A percentile compares a stretch with the other conserved stretches of the same genome.
Conservation (phyloP, 2,888 invertebrate species). For the Polydrusus pterygomalis region DNA sequence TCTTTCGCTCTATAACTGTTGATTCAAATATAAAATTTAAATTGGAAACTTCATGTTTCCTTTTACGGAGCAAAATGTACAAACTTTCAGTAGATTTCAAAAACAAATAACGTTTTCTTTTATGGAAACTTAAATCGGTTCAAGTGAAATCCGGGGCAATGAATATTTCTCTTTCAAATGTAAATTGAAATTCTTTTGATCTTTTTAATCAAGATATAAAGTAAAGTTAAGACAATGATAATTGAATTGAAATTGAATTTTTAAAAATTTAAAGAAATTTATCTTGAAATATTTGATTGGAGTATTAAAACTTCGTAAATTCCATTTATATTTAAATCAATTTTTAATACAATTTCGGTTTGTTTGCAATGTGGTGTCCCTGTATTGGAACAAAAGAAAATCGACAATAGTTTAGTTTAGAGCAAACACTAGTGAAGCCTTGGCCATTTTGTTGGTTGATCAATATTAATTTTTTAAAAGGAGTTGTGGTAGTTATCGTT, state of each 20-base stretch:
- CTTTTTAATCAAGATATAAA: slow-evolving; percentile 22
- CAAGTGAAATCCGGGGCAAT: slow-evolving; percentile 59
- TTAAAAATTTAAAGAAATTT: slow-evolving; percentile 6
- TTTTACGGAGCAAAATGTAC: slow-evolving; percentile 13
- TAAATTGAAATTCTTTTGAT: slow-evolving; percentile 20
- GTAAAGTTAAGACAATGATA: slow-evolving; percentile 19
- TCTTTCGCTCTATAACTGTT: background rate
- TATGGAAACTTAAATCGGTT: slow-evolving; percentile 60
- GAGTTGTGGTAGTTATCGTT: too few relatives aligned
- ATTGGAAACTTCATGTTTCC: slow-evolving; percentile 1
- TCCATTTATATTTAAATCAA: too few relatives aligned
- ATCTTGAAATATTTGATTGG: background rate
- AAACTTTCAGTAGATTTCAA: slow-evolving; percentile 59
- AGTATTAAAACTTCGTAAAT: background rate
- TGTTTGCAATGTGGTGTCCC: too few relatives aligned
- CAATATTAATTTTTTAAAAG: too few relatives aligned
- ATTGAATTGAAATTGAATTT: slow-evolving; percentile 16
- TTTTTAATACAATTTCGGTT: too few relatives aligned
- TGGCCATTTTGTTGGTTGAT: too few relatives aligned
- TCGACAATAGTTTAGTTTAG: too few relatives aligned
- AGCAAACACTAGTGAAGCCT: too few relatives aligned
- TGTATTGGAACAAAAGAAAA: too few relatives aligned
- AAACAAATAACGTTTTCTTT: slow-evolving; percentile 61
- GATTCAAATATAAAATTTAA: slow-evolving; percentile 9
- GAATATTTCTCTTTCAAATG: slow-evolving; percentile 45